Evolutionary conservation across 92 coral and sea anemone genomes (phyloP).

Genomic region (Galaxea fascicularis): DNA sequence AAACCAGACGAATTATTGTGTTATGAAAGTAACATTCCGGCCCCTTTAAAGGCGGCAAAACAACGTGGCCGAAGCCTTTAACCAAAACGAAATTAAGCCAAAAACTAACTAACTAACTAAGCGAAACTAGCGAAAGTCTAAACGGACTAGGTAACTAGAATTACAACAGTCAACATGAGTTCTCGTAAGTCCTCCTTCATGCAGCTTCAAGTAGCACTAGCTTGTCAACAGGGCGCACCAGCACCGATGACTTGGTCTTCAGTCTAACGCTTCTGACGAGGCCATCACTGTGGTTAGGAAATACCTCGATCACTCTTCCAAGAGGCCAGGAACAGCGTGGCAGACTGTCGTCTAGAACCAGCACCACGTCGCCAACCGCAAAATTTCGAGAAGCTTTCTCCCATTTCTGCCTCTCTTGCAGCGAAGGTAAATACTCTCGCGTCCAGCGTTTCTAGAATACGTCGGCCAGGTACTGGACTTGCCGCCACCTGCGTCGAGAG

Average conservation of each 20-base stretch:
- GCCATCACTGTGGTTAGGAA: constrained; percentile 59
- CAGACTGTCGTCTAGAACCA: constrained; percentile 55
- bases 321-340: constrained; percentile 64
- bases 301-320: constrained; percentile 53
- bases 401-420: constrained; percentile 65
- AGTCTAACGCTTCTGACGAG: constrained; percentile 56
- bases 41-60: constrained; percentile 2
- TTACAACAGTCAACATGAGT: not conserved
- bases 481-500: constrained; percentile 60
- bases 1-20: too few relatives aligned
- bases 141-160: not conserved
- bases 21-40: too few relatives aligned
- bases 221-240: constrained; percentile 56
- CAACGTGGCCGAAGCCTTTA: constrained; percentile 2
- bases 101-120: too few relatives aligned
- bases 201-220: constrained; percentile 47
- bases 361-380: constrained; percentile 55
- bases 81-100: not conserved
- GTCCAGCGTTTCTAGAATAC: constrained; percentile 72
- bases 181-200: not conserved
- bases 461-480: constrained; percentile 70
- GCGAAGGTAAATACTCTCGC: constrained; percentile 67
- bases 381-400: constrained; percentile 41
- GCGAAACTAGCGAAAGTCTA: too few relatives aligned
- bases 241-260: constrained; percentile 49